Base-by-base conservation (phyloP, 2,888 invertebrate species). In the Leptopilina drosophilae region DNA sequence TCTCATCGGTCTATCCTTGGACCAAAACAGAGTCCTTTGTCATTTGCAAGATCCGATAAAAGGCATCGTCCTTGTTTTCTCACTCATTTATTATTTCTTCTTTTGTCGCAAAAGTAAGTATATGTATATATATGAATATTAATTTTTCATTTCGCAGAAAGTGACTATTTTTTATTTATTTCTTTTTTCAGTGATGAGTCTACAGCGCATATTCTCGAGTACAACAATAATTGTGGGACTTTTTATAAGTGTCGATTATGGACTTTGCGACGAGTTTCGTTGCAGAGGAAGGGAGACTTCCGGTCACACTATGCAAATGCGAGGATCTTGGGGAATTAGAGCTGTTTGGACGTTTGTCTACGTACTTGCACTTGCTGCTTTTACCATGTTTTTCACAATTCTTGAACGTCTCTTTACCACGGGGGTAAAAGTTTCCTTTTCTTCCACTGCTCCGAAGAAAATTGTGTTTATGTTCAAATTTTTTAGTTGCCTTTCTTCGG, bases 1-100 rank as follows among this genome's bases (percentile, higher is more conserved):
- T 83, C 89, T 93, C 76, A 89, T 93, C 64, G 91, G 93, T n/a
- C 93, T 93, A 83, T 91, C 93, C 4, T 86, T 93, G 82, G 94
- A 94, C 85, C 90, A 92, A 80, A 93, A 93, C 83, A 89, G 93
- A 84, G 94, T 94, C 6, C 90, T 94, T 76, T 94, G 94, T 83
- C 94, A 94, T 87, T 90, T 94, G 64, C 94, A 94, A 86, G 94
- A 94, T 88, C 94, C 94, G 0, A 93, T 94, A 64, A 94, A 94
- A 87, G 94, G 94, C 76, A 92, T 94, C 65, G 92, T 93, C 6
- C 88, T 94, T 76, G 93, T 94, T 11, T 94, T 93, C 86, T 93
- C 94, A 0, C 89, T 94, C 76, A 92, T 94, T 14, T 93, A 93
- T 87, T 94, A 94, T 87, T 94, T 94, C 90, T 94, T 94, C 89